A percentile compares a stretch with the other conserved stretches of the same genome.
Evolutionary conservation across 2,113 vertebrate genomes (phyloP).

Genomic region (Neodon shergylaensis): DNA sequence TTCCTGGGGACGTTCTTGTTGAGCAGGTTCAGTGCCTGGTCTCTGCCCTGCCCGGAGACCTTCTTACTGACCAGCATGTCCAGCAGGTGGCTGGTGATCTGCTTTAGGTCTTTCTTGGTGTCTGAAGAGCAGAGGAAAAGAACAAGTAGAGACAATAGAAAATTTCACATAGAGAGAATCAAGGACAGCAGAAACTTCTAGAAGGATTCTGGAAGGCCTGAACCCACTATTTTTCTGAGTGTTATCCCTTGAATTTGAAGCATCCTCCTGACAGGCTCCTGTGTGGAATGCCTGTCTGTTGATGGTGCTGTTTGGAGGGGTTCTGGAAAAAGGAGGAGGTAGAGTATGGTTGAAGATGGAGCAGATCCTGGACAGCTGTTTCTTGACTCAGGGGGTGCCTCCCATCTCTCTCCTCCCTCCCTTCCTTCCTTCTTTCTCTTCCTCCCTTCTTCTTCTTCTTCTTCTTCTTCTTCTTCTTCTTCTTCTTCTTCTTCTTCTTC

Average conservation of each 20-base stretch:
- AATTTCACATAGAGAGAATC: not conserved
- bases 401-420: not conserved
- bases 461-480: too few relatives aligned
- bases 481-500: not conserved
- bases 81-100: slow-evolving; percentile 91
- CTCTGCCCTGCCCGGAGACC: slow-evolving; percentile 95
- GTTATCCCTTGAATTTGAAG: not conserved
- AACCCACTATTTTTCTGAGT: not conserved
- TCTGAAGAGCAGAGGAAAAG: slow-evolving; percentile 84
- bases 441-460: not conserved
- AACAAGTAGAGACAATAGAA: not conserved
- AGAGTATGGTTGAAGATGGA: not conserved
- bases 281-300: not conserved
- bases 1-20: slow-evolving; percentile 94
- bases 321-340: not conserved
- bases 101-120: slow-evolving; percentile 91
- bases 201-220: not conserved
- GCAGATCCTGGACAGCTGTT: not conserved
- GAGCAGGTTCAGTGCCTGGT: slow-evolving; percentile 95
- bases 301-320: not conserved
- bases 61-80: slow-evolving; percentile 94
- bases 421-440: not conserved
- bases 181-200: not conserved
- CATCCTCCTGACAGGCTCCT: not conserved
- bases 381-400: not conserved